Base-by-base conservation (phyloP, 2,797 vertebrate species). In the Sebastes cheni region DNA sequence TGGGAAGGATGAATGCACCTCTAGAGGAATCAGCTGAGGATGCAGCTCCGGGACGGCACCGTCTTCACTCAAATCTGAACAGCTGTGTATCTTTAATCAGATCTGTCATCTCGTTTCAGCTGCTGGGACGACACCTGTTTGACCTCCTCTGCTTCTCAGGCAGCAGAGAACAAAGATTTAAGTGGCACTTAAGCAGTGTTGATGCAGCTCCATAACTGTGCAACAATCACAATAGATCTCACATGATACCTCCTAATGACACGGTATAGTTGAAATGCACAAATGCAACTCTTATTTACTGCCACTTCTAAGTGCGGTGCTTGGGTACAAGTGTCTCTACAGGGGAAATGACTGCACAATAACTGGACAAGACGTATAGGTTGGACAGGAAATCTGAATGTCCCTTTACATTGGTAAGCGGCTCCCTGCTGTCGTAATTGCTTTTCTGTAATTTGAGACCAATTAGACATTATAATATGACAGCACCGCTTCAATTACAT, bases 381-480 rank as follows among this genome's bases (percentile, higher is more conserved):
- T 70, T 60, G 59, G 32, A 74, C 23, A 72, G 58, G 39, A 80
- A 86, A 79, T 83, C 67, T 46, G 52, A 84, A 75, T 67, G 72
- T 62, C 8, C 16, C 75, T 85, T 82, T 72, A 71, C 50, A 72
- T 71, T 72, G 52, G 16, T 67, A 77, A 82, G 81, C 11, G 64
- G 80, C 52, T 88, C 80, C 62, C 54, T 36, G 69, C 62, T 80
- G 77, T 87, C 84, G 58, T 77, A 80, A 89, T 77, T 75, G 81
- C 81, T 80, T 74, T 84, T 74, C 73, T 89, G 75, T 89, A 86
- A 92, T 93, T 73, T 86, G 82, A 91, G 91, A 90, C 86, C 89
- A 94, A 93, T 94, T 91, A 93, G 82, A 83, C 55, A 77, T 78
- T 81, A 84, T 90, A 88, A 91, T 91, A 82, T 87, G 90, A 92